Base-by-base conservation (phyloP, 2,113 vertebrate species). In the Pelecanus crispus region DNA sequence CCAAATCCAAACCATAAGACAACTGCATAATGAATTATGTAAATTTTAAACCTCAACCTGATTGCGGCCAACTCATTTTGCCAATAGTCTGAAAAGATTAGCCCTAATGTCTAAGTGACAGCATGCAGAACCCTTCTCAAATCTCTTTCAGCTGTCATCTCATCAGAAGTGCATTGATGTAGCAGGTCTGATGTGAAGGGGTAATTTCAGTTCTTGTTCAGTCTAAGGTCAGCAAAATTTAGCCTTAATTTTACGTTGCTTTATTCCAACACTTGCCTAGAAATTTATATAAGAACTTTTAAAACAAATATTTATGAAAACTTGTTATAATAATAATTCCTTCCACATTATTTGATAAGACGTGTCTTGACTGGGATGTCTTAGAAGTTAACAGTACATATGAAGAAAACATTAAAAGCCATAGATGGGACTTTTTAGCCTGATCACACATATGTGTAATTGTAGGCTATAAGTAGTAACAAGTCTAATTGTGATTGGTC, bases 1-100 rank as follows among this genome's bases (percentile, higher is more conserved):
- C 50, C 55, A 93, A 95, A 91, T 92, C 87, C 81, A 93, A 91
- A 94, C 62, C 77, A 38, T 82, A 75, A 91, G 75, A 96, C 61
- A 96, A 88, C 71, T 87, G 19, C 40, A 81, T 95, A 94, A 96
- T 80, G 90, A 95, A 95, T 95, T 96, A 96, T 93, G 83, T 86
- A 92, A 94, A 96, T 94, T 95, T 96, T 70, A 94, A 90, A 88
- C 86, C 66, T 94, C 80, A 86, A 6, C 38, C 65, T 80, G 58
- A 78, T 88, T 78, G 52, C 2, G 5, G 87, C 70, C 89, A 95
- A 75, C 42, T 93, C 4, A 0, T 79, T 89, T 96, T 96, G 89
- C 91, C 94, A 97, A 85, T 79, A 91, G 81, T 81, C 86, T 94
- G 81, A 94, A 93, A 89, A 95, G 58, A 92, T 94, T 95, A 95